Conservation (phyloP, 1,140 invertebrate species). For the Drosophila rhopaloa region DNA sequence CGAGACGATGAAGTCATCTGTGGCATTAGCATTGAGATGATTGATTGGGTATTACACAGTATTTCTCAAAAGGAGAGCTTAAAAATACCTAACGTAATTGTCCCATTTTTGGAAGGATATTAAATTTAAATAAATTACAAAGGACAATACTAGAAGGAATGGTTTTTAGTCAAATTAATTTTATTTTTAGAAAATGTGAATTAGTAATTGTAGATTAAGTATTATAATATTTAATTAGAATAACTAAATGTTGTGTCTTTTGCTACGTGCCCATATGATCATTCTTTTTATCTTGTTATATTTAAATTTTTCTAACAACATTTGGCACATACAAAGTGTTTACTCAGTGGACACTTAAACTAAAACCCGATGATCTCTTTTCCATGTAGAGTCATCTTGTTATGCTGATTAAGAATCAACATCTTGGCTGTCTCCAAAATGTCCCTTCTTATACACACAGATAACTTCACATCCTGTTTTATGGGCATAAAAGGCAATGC, state of each 20-base stretch:
- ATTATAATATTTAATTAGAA: too few relatives aligned
- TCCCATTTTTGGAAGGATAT: background rate
- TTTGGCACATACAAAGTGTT: conserved; percentile 5
- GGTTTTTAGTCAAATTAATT: background rate
- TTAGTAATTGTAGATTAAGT: too few relatives aligned
- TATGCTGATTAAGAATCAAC: conserved; percentile 47
- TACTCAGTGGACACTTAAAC: background rate
- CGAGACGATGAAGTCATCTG: conserved; percentile 31
- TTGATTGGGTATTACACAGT: conserved; percentile 5
- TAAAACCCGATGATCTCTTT: conserved; percentile 13
- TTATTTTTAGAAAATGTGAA: background rate
- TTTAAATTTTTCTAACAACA: background rate
- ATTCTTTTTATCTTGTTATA: background rate
- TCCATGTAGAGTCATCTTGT: conserved; percentile 16
- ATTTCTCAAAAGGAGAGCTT: background rate
- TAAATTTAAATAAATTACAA: background rate
- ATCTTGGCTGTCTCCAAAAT: conserved; percentile 22
- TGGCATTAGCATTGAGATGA: conserved; percentile 17
- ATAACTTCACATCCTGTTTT: background rate
- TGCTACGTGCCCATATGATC: too few relatives aligned
- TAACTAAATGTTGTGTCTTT: too few relatives aligned
- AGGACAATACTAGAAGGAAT: too few relatives aligned
- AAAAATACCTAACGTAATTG: background rate
- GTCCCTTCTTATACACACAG: conserved; percentile 16
- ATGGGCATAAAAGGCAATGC: conserved; percentile 19